Base-by-base conservation (phyloP, 2,113 vertebrate species). In the Poeciliopsis retropinna region DNA sequence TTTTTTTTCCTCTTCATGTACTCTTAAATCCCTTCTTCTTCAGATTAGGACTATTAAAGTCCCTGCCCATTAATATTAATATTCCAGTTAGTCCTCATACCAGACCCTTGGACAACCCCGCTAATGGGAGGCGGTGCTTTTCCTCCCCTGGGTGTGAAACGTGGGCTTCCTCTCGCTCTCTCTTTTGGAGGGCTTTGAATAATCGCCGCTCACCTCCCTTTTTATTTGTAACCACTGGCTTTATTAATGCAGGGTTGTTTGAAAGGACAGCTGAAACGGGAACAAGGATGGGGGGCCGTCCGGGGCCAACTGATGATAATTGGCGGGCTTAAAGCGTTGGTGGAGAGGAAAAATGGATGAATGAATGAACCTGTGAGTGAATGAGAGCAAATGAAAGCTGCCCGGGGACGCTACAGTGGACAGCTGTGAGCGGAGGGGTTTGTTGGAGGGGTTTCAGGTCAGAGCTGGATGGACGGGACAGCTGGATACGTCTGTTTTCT, bases 261-360 rank as follows among this genome's bases (percentile, higher is more conserved):
- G 89, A 92, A 94, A 92, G 87, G 86, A 83, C 88, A 80, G 80
- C 80, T 82, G 86, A 89, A 90, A 83, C 83, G 64, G 86, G 85
- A 90, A 90, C 86, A 85, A 87, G 87, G 81, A 87, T 77, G 44
- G 79, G 51, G 81, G 89, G 89, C 83, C 74, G 76, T 82, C 84
- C 67, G 82, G 85, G 88, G 91, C 72, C 90, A 92, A 87, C 85
- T 88, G 89, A 91, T 86, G 80, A 88, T 93, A 94, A 94, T 92
- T 92, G 90, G 85, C 73, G 47, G 80, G 86, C 81, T 89, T 90
- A 89, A 84, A 90, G 87, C 80, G 64, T 75, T 28, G 30, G 76
- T 78, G 72, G 69, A 79, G 81, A 82, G 79, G 81, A 85, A 85
- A 85, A 82, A 83, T 85, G 83, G 63, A 81, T 84, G 84, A 81